A percentile compares a stretch with the other conserved stretches of the same genome.
Evolutionary conservation across 2,797 vertebrate species (phyloP).

Genomic region (Enteromius treurensis): DNA sequence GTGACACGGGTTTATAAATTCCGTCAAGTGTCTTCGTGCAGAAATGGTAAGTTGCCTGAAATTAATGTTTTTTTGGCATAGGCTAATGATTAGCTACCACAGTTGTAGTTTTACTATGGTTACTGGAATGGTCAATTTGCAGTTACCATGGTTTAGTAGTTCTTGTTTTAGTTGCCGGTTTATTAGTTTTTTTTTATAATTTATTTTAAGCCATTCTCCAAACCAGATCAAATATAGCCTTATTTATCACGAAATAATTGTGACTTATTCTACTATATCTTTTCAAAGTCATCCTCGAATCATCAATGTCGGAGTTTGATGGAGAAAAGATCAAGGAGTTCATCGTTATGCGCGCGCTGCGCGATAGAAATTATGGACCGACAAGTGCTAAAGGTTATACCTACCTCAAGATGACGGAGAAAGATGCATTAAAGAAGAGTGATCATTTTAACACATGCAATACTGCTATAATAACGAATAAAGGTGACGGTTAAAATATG

Average conservation of each 20-base stretch:
- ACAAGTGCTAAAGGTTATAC: slow-evolving; percentile 85
- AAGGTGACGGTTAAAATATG: too few relatives aligned
- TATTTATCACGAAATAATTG: neutral
- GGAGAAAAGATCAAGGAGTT: neutral
- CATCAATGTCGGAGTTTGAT: neutral
- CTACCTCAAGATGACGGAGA: neutral
- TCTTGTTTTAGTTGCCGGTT: neutral
- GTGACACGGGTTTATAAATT: slow-evolving; percentile 1
- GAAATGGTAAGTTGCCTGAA: slow-evolving; percentile 27
- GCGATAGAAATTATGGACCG: slow-evolving; percentile 88
- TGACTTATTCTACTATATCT: neutral
- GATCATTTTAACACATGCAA: neutral
- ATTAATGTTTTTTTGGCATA: neutral
- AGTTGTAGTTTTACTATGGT: neutral
- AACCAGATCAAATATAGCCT: neutral
- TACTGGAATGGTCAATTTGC: neutral
- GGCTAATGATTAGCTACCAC: neutral
- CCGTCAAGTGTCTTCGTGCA: neutral
- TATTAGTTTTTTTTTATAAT: too few relatives aligned
- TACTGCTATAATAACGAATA: neutral
- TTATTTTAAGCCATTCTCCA: neutral
- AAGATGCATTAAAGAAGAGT: neutral
- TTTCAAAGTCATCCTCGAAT: neutral
- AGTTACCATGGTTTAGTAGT: neutral
- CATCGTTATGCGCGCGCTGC: slow-evolving; percentile 86